Evolutionary conservation across 2,113 vertebrate genomes (phyloP), one percentile per base, ranked within the genome.

Genomic region (Aphelocoma coerulescens): DNA sequence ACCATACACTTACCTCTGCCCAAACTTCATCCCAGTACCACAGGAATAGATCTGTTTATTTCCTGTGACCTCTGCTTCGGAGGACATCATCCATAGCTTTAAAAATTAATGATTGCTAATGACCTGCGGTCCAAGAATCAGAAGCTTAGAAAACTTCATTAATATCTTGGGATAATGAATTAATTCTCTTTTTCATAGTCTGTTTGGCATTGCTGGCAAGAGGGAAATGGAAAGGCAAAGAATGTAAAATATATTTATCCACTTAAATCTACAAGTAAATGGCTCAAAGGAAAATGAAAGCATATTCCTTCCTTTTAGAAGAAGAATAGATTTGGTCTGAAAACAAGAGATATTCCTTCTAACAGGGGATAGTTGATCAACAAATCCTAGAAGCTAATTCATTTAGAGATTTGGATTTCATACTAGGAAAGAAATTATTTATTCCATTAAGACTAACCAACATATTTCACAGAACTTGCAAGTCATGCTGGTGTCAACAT

Each of bases 71-170:
- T 61, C 61, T 81, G 69, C 88, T 91, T 88, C 6, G 1, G 44
- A 89, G 65, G 57, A 78, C 14, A 30, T 39, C 76, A 89, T 41
- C 69, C 2, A 0, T 58, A 86, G 44, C 65, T 95, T 95, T 95
- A 97, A 96, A 97, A 93, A 91, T 95, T 92, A 92, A 95, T 93
- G 82, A 74, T 65, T 93, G 85, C 27, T 96, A 95, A 97, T 92
- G 92, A 92, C 73, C 85, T 91, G 65, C 20, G 13, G 83, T 61
- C 68, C 79, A 81, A 92, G 88, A 96, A 92, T 67, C 41, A 61
- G 68, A 84, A 93, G 82, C 52, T 89, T 44, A 58, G 57, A 78
- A 82, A 96, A 85, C 22, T 14, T 67, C 74, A 84, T 80, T 12
- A 90, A 95, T 93, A 91, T 73, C 76, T 68, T 75, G 88, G 74